A percentile compares a stretch with the other conserved stretches of the same genome.
Evolutionary conservation across 2,113 vertebrate species (phyloP).

Genomic region (Todiramphus chloris): DNA sequence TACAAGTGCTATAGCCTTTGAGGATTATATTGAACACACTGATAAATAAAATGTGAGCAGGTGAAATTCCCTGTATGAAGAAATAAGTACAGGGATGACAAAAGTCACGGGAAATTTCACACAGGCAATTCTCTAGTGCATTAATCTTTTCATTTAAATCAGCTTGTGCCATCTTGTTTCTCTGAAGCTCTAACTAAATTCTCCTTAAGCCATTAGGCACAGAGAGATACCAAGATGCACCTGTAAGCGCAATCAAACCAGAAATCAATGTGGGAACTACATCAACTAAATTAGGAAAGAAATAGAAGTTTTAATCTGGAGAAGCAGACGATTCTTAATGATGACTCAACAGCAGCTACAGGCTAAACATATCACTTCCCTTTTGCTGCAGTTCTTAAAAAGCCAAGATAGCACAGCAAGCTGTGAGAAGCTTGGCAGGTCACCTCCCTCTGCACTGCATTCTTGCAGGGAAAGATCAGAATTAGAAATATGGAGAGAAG

Average conservation of each 20-base stretch:
- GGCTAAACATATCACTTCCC: neutral
- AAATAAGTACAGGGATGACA: neutral
- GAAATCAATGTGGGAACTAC: neutral
- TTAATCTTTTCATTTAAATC: constrained; percentile 1
- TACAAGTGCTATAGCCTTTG: neutral
- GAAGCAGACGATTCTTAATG: neutral
- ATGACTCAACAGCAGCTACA: neutral
- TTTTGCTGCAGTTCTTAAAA: neutral
- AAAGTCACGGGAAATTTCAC: neutral
- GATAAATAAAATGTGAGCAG: neutral
- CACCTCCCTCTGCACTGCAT: neutral
- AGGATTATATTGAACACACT: neutral
- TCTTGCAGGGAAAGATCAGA: neutral
- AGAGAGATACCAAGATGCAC: neutral
- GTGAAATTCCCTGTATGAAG: neutral
- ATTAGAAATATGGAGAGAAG: neutral
- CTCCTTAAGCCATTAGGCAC: neutral
- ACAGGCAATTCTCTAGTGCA: neutral
- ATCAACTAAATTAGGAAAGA: neutral
- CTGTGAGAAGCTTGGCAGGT: neutral
- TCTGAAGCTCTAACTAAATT: neutral
- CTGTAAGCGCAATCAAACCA: neutral
- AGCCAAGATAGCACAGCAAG: neutral
- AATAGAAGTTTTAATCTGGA: neutral
- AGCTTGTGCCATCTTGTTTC: neutral